phyloP scores from a whole-genome alignment of 1,140 invertebrate genomes.

The Planococcus citri region DNA sequence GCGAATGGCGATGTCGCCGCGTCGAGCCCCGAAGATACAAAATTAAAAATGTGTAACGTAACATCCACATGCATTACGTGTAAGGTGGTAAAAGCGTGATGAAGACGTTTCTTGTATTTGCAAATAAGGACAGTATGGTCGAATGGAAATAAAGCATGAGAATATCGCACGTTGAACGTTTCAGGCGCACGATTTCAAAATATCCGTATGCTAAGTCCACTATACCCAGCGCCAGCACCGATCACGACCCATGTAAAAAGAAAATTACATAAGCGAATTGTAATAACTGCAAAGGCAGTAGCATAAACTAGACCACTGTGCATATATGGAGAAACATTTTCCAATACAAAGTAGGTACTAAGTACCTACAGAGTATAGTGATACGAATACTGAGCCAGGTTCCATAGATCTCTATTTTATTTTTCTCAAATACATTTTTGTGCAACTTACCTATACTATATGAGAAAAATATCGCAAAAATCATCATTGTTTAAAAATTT shows the following conservation, averaged over 20 bases:
- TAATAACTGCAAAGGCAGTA: too few relatives aligned
- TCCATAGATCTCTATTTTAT: too few relatives aligned
- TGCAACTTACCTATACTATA: too few relatives aligned
- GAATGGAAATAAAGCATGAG: slow-evolving; percentile 2
- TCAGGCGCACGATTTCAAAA: neutral
- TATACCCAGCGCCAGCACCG: neutral
- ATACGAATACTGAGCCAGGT: too few relatives aligned
- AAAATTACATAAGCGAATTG: neutral
- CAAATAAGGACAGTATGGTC: neutral
- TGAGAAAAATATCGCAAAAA: too few relatives aligned
- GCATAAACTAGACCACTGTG: too few relatives aligned
- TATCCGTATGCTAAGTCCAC: neutral
- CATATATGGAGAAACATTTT: too few relatives aligned
- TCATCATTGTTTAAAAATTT: too few relatives aligned
- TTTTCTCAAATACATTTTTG: too few relatives aligned
- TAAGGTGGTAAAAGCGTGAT: slow-evolving; percentile 1
- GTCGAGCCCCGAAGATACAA: neutral
- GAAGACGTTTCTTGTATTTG: neutral
- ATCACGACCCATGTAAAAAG: neutral
- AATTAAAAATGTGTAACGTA: slow-evolving; percentile 6
- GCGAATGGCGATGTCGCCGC: neutral
- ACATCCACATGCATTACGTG: neutral
- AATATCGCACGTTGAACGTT: neutral
- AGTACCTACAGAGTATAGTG: too few relatives aligned
- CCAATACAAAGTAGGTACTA: too few relatives aligned